phyloP scores from a whole-genome alignment of 1,140 invertebrate genomes.

The Drosophila pruinosa region DNA sequence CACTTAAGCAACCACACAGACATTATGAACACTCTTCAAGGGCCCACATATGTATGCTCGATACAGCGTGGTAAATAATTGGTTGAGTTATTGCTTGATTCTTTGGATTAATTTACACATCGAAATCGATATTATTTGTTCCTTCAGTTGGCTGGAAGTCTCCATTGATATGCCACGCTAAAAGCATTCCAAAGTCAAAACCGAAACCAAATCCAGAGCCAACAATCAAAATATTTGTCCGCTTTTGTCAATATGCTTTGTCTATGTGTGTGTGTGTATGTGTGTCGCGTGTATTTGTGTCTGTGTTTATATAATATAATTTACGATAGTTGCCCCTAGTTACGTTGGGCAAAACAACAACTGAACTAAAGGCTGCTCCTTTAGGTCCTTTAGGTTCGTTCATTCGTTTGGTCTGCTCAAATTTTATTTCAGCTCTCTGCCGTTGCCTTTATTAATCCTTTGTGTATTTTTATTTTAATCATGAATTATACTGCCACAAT shows the following conservation, averaged over 20 bases:
- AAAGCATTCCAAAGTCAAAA: neutral
- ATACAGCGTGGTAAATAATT: slow-evolving; percentile 45
- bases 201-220: neutral
- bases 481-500: slow-evolving; percentile 54
- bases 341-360: slow-evolving; percentile 59
- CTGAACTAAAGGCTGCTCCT: slow-evolving; percentile 1
- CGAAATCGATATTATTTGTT: slow-evolving; percentile 57
- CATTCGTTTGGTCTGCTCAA: neutral
- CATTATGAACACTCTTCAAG: neutral
- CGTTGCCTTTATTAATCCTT: slow-evolving; percentile 64
- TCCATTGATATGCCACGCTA: neutral
- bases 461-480: slow-evolving; percentile 69
- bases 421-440: slow-evolving; percentile 21
- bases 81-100: slow-evolving; percentile 46
- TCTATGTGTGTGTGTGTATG: slow-evolving; percentile 8
- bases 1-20: slow-evolving; percentile 16
- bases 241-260: slow-evolving; percentile 20
- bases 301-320: slow-evolving; percentile 9
- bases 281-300: neutral
- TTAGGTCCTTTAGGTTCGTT: neutral
- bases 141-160: slow-evolving; percentile 13
- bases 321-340: slow-evolving; percentile 62
- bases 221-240: slow-evolving; percentile 36
- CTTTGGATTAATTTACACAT: slow-evolving; percentile 42
- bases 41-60: neutral